These are phyloP conservation scores for Cylindroiulus punctatus DNA, from an alignment of 2,888 invertebrate species.

Conservation along the genomic window DNA sequence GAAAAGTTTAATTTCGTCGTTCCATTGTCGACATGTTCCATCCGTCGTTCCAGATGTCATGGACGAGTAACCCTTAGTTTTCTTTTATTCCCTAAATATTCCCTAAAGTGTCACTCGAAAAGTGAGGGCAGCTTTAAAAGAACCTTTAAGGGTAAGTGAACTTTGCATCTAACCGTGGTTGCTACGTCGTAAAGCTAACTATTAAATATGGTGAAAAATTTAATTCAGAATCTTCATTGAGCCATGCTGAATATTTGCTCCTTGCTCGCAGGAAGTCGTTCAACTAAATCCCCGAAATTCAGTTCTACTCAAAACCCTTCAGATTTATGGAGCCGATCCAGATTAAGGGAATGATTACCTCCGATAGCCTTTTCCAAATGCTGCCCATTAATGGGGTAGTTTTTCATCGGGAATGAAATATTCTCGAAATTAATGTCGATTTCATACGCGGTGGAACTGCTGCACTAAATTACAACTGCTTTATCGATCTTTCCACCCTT, in stretches of 20 bases:
- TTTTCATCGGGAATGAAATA: slow-evolving; percentile 1
- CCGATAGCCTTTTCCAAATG: neutral
- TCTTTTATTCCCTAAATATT: too few species aligned
- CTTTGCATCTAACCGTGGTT: neutral
- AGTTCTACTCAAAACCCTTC: neutral
- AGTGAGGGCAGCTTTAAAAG: too few species aligned
- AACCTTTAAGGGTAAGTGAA: too few species aligned
- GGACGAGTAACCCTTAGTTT: too few species aligned
- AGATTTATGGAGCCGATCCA: neutral
- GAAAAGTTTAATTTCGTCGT: too few species aligned
- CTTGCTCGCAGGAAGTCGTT: neutral
- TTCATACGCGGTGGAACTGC: neutral
- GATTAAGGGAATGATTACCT: neutral
- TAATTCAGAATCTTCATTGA: neutral
- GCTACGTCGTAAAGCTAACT: neutral
- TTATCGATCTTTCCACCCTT: neutral
- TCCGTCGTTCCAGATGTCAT: too few species aligned
- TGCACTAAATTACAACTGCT: neutral
- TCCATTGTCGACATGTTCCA: too few species aligned
- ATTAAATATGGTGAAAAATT: neutral
- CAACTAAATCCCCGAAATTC: neutral
- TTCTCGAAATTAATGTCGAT: slow-evolving; percentile 1
- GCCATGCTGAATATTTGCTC: neutral
- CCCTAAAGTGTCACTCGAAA: too few species aligned
- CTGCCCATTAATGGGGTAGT: neutral